phyloP scores from a whole-genome alignment of 1,140 invertebrate species.

The Eupeodes corollae region DNA sequence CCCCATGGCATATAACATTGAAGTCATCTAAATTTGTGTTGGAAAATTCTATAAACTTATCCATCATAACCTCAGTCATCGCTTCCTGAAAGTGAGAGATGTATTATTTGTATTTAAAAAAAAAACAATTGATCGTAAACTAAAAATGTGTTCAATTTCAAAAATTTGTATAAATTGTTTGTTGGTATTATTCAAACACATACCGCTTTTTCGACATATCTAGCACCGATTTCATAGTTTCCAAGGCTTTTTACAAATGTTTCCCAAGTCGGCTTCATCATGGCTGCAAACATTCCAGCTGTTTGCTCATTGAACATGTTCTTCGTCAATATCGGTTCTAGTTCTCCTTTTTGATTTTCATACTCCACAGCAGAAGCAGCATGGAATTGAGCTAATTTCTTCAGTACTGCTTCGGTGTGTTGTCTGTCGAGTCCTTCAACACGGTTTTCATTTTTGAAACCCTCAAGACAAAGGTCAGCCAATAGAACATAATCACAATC shows the following conservation, averaged over 20 bases:
- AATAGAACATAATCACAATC: slow-evolving; percentile 33
- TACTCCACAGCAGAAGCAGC: slow-evolving; percentile 35
- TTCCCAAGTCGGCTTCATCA: slow-evolving; percentile 11
- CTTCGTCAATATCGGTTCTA: neutral
- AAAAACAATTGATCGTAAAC: neutral
- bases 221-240: slow-evolving; percentile 14
- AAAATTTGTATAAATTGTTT: neutral
- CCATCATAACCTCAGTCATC: slow-evolving; percentile 17
- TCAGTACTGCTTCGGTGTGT: slow-evolving; percentile 39
- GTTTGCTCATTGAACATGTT: slow-evolving; percentile 18
- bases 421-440: slow-evolving; percentile 39
- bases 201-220: slow-evolving; percentile 20
- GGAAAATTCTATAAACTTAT: slow-evolving; percentile 22
- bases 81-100: slow-evolving; percentile 9
- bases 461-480: slow-evolving; percentile 40
- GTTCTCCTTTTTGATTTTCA: slow-evolving; percentile 39
- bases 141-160: neutral
- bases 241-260: slow-evolving; percentile 12
- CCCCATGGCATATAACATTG: slow-evolving; percentile 51
- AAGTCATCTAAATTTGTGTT: slow-evolving; percentile 37
- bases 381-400: slow-evolving; percentile 45
- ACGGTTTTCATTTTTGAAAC: slow-evolving; percentile 38
- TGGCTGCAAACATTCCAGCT: neutral
- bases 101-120: slow-evolving; percentile 4
- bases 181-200: neutral